A percentile compares a stretch with the other conserved stretches of the same genome.
phyloP scores from a whole-genome alignment of 2,113 vertebrate species.

The Maccullochella peelii region DNA sequence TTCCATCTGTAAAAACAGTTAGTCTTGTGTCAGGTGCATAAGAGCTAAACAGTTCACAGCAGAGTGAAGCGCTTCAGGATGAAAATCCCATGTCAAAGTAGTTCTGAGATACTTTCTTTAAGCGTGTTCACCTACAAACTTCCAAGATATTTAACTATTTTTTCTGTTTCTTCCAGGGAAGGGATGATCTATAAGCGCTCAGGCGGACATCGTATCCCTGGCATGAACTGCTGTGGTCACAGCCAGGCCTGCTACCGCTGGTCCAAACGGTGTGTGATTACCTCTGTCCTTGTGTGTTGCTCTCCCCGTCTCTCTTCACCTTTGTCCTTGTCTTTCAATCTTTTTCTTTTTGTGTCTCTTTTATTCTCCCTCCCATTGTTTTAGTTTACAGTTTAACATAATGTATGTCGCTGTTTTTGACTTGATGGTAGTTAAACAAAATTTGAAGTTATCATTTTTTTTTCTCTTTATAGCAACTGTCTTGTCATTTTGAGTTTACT shows the following conservation, averaged over 20 bases:
- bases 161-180: slow-evolving; percentile 85
- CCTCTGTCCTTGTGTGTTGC: neutral
- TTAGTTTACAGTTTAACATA: slow-evolving; percentile 2
- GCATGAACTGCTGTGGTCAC: slow-evolving; percentile 96
- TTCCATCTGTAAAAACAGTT: neutral
- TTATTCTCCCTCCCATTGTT: slow-evolving; percentile 5
- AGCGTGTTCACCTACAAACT: neutral
- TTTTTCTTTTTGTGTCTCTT: neutral
- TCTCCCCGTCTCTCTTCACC: neutral
- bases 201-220: slow-evolving; percentile 95
- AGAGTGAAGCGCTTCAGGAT: neutral
- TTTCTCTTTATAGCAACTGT: neutral
- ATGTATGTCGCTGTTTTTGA: neutral
- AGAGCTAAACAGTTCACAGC: neutral
- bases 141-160: neutral
- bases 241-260: slow-evolving; percentile 94
- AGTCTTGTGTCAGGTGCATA: neutral
- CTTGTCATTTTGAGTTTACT: neutral
- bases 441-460: too few species aligned
- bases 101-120: too few species aligned
- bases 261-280: slow-evolving; percentile 92
- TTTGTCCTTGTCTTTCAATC: neutral
- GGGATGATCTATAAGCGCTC: slow-evolving; percentile 97
- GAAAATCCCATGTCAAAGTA: neutral
- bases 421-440: neutral